phyloP scores from a whole-genome alignment of 2,797 vertebrate species.

The Coregonus suidteri region DNA sequence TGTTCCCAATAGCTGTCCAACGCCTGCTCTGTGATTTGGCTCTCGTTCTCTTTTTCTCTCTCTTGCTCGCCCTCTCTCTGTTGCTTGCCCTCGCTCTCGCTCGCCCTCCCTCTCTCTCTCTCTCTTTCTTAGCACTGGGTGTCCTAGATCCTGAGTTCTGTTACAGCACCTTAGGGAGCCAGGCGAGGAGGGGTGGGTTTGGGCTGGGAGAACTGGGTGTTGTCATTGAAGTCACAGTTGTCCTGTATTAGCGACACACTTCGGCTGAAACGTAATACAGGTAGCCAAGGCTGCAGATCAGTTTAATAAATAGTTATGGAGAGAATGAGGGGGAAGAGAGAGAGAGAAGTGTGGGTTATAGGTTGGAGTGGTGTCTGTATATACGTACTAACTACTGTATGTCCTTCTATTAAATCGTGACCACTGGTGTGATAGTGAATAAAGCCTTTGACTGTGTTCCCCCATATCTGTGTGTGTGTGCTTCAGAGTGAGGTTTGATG shows the following conservation, averaged over 20 bases:
- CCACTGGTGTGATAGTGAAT: not conserved
- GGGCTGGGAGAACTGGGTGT: conserved; percentile 32
- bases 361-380: not conserved
- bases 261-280: conserved; percentile 44
- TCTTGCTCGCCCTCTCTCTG: not conserved
- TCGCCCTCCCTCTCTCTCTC: not conserved
- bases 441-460: not conserved
- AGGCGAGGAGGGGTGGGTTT: conserved; percentile 20
- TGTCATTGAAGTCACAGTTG: conserved; percentile 62
- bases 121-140: not conserved
- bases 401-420: not conserved
- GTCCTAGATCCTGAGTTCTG: conserved; percentile 71
- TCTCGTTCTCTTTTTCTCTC: not conserved
- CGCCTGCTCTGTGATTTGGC: no score
- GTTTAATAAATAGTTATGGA: not conserved
- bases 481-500: not conserved
- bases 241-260: conserved; percentile 71
- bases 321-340: not conserved
- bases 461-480: not conserved
- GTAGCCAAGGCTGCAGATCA: not conserved
- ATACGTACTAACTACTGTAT: not conserved
- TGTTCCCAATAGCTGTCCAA: no score
- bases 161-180: conserved; percentile 65
- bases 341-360: not conserved
- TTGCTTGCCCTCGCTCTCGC: not conserved